Evolutionary conservation across 2,113 vertebrate species (phyloP).

Genomic region (Vanacampus margaritifer): DNA sequence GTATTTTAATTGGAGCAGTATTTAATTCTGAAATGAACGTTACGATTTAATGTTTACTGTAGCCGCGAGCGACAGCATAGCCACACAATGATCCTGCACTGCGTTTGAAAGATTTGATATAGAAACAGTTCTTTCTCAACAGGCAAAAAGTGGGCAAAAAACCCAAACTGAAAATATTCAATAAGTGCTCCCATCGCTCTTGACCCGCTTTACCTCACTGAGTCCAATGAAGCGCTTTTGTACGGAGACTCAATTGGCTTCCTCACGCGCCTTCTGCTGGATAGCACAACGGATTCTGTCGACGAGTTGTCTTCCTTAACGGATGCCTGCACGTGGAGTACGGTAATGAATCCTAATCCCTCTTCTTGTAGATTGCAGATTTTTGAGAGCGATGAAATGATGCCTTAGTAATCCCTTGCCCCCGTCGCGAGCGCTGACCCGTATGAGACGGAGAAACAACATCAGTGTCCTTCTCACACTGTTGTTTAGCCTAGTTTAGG

Average conservation of each 20-base stretch:
- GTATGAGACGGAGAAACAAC: constrained; percentile 37
- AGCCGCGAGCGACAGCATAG: no score
- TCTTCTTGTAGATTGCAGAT: constrained; percentile 49
- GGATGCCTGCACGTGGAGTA: constrained; percentile 44
- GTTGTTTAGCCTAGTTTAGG: constrained; percentile 42
- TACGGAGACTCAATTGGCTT: constrained; percentile 23
- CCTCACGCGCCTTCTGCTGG: constrained; percentile 22
- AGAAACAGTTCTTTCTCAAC: background rate
- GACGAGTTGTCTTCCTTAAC: constrained; percentile 45
- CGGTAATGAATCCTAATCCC: constrained; percentile 61
- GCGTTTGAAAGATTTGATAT: background rate
- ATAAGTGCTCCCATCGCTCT: constrained; percentile 5
- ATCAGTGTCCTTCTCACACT: constrained; percentile 24
- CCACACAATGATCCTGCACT: no score
- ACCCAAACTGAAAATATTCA: constrained; percentile 7
- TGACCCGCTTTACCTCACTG: constrained; percentile 19
- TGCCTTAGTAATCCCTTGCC: constrained; percentile 45
- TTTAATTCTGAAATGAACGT: background rate
- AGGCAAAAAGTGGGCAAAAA: no score
- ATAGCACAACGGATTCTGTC: constrained; percentile 54
- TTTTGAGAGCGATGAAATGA: constrained; percentile 56
- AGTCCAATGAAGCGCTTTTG: background rate
- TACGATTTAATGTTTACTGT: background rate
- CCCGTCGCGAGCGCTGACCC: constrained; percentile 42
- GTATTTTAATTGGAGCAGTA: background rate